Conservation (phyloP, 2,888 invertebrate species). For the Macrosoma leucophasiata region DNA sequence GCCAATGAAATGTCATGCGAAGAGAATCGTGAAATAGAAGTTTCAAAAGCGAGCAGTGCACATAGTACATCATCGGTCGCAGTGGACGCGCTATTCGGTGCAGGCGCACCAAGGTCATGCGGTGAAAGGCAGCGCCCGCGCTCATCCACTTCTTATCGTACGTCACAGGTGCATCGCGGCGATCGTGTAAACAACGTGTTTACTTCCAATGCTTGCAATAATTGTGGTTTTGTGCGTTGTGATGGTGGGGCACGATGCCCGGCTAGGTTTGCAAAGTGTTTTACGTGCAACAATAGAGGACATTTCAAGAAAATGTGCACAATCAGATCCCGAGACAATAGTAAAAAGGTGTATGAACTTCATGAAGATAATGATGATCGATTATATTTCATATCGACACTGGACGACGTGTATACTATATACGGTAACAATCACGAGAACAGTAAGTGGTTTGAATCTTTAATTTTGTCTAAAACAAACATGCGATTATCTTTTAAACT, state of each 20-base stretch:
- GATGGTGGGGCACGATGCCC: slow-evolving; percentile 5
- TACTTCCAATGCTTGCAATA: neutral
- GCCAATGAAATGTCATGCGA: slow-evolving; percentile 13
- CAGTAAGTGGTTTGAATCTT: slow-evolving; percentile 5
- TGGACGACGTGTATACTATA: no score
- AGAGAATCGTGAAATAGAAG: slow-evolving; percentile 5
- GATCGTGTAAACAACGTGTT: neutral
- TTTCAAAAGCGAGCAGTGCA: neutral
- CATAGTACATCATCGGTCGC: neutral
- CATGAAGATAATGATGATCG: slow-evolving; percentile 6
- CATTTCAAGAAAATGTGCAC: slow-evolving; percentile 12
- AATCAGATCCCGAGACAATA: neutral
- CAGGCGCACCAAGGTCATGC: neutral
- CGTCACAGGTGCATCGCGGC: neutral
- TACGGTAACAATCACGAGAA: neutral
- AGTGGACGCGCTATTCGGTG: neutral
- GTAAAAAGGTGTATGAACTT: slow-evolving; percentile 4
- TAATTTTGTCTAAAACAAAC: neutral
- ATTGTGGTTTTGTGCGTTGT: slow-evolving; percentile 4
- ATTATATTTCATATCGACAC: slow-evolving; percentile 4
- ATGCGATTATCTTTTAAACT: slow-evolving; percentile 7
- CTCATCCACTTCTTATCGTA: no score
- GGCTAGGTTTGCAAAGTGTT: slow-evolving; percentile 8
- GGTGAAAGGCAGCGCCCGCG: slow-evolving; percentile 1
- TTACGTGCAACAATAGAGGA: slow-evolving; percentile 7